Conservation (phyloP, 1,140 invertebrate genomes). For the Drosophila azteca region DNA sequence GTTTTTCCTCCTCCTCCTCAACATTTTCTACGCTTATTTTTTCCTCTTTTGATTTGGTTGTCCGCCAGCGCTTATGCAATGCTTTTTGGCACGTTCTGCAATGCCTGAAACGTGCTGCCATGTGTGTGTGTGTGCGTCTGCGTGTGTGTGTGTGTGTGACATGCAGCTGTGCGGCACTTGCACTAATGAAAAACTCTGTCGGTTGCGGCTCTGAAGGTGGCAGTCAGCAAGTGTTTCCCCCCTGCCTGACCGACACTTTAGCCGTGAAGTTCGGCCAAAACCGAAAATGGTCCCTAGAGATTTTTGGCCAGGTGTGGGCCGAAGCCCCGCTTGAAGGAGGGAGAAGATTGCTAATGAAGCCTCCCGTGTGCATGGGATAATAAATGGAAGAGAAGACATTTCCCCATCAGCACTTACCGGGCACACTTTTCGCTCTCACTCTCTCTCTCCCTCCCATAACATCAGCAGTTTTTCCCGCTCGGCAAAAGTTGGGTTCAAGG, state of each 20-base stretch:
- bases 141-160: conserved; percentile 3
- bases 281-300: conserved; percentile 11
- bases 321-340: background rate
- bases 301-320: conserved; percentile 4
- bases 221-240: background rate
- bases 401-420: conserved; percentile 6
- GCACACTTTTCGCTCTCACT: background rate
- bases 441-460: background rate
- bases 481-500: conserved; percentile 34
- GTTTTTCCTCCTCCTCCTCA: conserved; percentile 52
- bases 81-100: conserved; percentile 71
- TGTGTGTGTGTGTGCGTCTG: conserved; percentile 23
- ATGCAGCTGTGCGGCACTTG: conserved; percentile 64
- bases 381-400: background rate
- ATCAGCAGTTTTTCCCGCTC: background rate
- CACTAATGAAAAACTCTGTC: conserved; percentile 76
- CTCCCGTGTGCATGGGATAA: background rate
- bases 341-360: conserved; percentile 28
- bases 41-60: conserved; percentile 65
- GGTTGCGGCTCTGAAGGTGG: conserved; percentile 31
- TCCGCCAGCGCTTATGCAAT: conserved; percentile 77
- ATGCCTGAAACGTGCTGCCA: conserved; percentile 58
- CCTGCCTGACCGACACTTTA: conserved; percentile 10
- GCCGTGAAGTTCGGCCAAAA: conserved; percentile 1
- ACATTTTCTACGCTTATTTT: conserved; percentile 13